Base-by-base conservation (phyloP, 92 coral and sea anemone genomes). In the Bergia sp. region DNA sequence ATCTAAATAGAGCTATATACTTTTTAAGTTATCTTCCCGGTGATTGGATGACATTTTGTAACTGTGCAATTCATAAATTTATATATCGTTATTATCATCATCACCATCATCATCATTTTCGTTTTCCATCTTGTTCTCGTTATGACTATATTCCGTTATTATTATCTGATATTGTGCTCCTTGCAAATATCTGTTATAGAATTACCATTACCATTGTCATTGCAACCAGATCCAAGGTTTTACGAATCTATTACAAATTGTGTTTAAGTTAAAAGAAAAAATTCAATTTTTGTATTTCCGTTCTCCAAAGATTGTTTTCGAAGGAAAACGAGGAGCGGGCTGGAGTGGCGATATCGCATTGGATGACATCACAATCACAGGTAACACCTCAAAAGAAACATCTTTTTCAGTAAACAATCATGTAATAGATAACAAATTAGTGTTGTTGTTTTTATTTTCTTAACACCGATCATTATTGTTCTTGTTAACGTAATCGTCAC, bases 301-400 rank as follows among this genome's bases (percentile, higher is more conserved):
- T 11, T 67, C 8, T 61, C 69, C 44, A 76, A 36, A 76, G 80
- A 43, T 76, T 40, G 80, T 76, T 12, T 76, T 76, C 3, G 80
- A 76, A 41, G 80, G 80, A 43, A 13, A 9, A 40, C 80, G 49
- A 40, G 80, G 80, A 43, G 18, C 1, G 49, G 21, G 29, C 53
- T 40, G 80, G 80, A 40, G 29, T 16, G 53, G 80, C n/a, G 80
- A 76, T 43, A 76, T 76, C 53, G 80, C 80, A 41, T 12, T 76
- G 44, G 80, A 76, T 76, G 80, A 76, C 29, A 76, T 76, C 45
- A 40, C 80, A 41, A 16, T 76, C 9, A 76, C 80, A 76, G 53
- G 80, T 76, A 76, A 39, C n/a, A 76, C 49, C 7, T 74, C 78
- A 74, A 39, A 36, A 36, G 69, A 61, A 61, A 20, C 37, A n/a